These are phyloP conservation scores for Hirtodrosophila confusa DNA, from an alignment of 2,888 invertebrate species.

Conservation along the genomic window DNA sequence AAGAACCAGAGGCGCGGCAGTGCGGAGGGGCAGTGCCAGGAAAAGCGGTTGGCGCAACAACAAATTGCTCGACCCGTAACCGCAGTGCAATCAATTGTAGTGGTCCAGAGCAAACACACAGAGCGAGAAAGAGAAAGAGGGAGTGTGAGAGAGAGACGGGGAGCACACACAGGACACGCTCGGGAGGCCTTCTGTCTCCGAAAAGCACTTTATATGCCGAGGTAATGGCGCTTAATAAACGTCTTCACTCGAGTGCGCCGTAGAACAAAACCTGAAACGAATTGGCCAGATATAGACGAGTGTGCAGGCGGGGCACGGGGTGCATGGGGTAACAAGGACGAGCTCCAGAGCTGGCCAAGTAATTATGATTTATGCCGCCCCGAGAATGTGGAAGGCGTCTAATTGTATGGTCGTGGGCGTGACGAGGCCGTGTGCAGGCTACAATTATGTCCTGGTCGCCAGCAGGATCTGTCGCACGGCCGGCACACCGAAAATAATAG, in stretches of 20 bases:
- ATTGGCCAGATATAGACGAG: slow-evolving; percentile 6
- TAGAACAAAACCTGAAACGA: slow-evolving; percentile 31
- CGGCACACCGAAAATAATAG: slow-evolving; percentile 52
- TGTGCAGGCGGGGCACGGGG: background rate
- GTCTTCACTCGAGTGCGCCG: slow-evolving; percentile 67
- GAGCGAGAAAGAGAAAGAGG: background rate
- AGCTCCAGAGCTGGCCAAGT: slow-evolving; percentile 45
- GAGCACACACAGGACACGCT: slow-evolving; percentile 7
- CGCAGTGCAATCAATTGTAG: slow-evolving; percentile 71
- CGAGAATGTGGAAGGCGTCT: slow-evolving; percentile 64
- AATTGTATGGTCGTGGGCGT: slow-evolving; percentile 57
- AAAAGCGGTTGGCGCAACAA: slow-evolving; percentile 42
- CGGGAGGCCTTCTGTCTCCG: slow-evolving; percentile 28
- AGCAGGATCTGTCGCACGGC: slow-evolving; percentile 3
- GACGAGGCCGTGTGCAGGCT: slow-evolving; percentile 33
- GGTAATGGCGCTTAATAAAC: slow-evolving; percentile 73
- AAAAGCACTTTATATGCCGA: slow-evolving; percentile 68
- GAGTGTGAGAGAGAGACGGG: no score
- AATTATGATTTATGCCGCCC: slow-evolving; percentile 69
- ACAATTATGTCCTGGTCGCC: slow-evolving; percentile 54
- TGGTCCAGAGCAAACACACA: slow-evolving; percentile 52
- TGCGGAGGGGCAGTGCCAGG: slow-evolving; percentile 4
- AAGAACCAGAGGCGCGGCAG: slow-evolving; percentile 13
- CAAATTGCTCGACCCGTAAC: slow-evolving; percentile 71
- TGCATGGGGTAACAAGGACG: background rate